Evolutionary conservation across 92 coral and sea anemone species (phyloP), one percentile per base, ranked within the genome.

Genomic region (Diadumene lineata): DNA sequence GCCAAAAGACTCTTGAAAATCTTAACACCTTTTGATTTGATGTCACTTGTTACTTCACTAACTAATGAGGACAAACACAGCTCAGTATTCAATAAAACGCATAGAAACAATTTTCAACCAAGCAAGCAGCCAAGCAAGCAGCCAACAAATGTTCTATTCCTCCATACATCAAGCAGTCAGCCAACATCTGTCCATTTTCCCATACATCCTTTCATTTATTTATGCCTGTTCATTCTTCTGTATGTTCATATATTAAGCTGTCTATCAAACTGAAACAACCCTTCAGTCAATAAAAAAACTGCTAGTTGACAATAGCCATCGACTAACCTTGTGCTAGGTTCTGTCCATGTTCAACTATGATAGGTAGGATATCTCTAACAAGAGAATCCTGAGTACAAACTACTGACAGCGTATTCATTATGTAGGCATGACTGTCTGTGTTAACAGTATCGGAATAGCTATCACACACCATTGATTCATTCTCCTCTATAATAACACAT

Each of bases 371-470:
- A 68, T 81, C 76, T 75, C 85, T 83, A 10, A 96, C 83, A 68
- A 92, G 81, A 19, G 92, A 70, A 29, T 80, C 83, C 62, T 90
- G 85, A 1, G 90, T 96, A 61, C 96, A 94, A 46, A 94, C 82
- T 56, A 97, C 91, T 48, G 82, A 66, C 0, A 94, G 77, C 31
- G 94, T 82, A 73, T 84, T 86, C 75, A 94, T 76, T 31, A 88
- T 86, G 46, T 83, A 77, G 67, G 83, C 87, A 72, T 91, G 89
- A 56, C 72, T 80, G 19, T 75, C 60, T 34, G 72, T 85, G 70
- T 86, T 46, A 26, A 77, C 31, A 53, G 69, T 78, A 29, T 81
- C 74, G 11, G 56, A 66, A 55, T 24, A 65, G 56, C 27, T 62
- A 28, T 83, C 87, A 38, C 28, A 43, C 1, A 85, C 92, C 97